phyloP scores from a whole-genome alignment of 2,113 vertebrate genomes.

The Centropus unirufus region DNA sequence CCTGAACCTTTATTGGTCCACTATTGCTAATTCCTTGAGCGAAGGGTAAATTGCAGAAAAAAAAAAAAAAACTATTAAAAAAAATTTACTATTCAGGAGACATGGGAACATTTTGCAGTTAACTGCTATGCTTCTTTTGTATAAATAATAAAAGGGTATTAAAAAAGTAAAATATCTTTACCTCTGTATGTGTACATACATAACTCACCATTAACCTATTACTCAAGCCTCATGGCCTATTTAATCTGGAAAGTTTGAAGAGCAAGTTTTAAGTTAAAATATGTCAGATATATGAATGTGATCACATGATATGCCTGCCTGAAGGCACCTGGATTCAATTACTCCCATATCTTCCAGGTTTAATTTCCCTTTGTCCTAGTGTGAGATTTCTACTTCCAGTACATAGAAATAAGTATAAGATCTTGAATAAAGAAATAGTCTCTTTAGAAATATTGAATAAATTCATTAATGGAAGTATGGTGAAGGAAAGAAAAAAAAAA shows the following conservation, averaged over 20 bases:
- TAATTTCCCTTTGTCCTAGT: neutral
- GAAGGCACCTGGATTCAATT: neutral
- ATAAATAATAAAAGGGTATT: neutral
- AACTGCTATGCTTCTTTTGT: neutral
- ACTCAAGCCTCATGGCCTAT: neutral
- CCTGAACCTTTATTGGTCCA: neutral
- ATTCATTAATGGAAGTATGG: neutral
- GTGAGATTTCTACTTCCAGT: neutral
- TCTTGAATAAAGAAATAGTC: neutral
- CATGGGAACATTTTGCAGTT: neutral
- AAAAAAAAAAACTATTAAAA: neutral
- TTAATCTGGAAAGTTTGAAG: neutral
- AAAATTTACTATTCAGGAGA: neutral
- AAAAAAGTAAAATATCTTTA: neutral
- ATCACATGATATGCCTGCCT: neutral
- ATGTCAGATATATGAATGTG: neutral
- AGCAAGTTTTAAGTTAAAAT: neutral
- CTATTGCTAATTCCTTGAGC: neutral
- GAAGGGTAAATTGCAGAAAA: neutral
- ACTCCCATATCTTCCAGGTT: neutral
- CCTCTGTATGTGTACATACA: neutral
- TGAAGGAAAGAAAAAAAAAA: neutral
- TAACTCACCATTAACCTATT: neutral
- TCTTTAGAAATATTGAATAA: neutral
- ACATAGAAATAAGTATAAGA: neutral